Conservation (phyloP, 2,797 vertebrate species). For the Semaprochilodus insignis region DNA sequence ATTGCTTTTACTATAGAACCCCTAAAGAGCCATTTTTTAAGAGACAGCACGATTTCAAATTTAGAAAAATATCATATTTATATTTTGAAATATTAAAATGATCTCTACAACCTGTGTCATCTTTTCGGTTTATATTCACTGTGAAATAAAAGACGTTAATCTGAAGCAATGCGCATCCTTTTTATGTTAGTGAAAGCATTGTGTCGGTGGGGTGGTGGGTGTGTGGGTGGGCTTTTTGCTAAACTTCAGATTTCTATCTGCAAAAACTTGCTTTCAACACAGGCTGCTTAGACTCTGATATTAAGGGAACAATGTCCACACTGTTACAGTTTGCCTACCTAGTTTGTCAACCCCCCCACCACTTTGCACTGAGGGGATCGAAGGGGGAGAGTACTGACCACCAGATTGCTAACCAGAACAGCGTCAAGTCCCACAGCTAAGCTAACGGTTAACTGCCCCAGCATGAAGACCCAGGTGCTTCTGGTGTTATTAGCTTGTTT, state of each 20-base stretch:
- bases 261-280: neutral
- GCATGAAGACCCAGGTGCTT: constrained; percentile 25
- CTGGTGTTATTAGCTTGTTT: neutral
- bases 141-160: neutral
- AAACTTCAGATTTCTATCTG: neutral
- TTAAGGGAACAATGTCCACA: too few relatives aligned
- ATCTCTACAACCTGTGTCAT: neutral
- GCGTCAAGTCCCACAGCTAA: neutral
- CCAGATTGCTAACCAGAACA: neutral
- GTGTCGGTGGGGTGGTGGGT: neutral
- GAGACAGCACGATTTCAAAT: neutral
- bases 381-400: constrained; percentile 1
- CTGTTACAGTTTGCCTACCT: too few relatives aligned
- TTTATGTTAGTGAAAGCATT: neutral
- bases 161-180: neutral
- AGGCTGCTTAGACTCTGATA: too few relatives aligned
- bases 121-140: neutral
- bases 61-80: too few relatives aligned
- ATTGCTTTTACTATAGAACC: too few relatives aligned
- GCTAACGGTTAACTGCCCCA: neutral
- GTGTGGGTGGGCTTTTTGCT: neutral
- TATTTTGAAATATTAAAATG: neutral
- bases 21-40: too few relatives aligned
- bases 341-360: neutral
- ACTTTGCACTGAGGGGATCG: constrained; percentile 25